phyloP scores from a whole-genome alignment of 53 echinoderm and acorn worm genomes.

The Glandiceps talaboti region DNA sequence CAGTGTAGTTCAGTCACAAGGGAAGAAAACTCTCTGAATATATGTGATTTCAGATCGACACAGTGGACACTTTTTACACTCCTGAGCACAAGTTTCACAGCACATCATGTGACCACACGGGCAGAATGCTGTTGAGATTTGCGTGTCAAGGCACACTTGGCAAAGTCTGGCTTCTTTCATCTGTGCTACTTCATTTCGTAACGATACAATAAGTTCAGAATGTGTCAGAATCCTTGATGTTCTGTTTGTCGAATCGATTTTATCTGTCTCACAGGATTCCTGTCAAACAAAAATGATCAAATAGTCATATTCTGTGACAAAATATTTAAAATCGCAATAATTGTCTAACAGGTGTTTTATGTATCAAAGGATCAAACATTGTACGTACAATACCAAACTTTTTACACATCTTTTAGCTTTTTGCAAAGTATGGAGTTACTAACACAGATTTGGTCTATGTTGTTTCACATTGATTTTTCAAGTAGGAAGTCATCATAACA shows the following conservation, averaged over 20 bases:
- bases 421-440: too few species aligned
- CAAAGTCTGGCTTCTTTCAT: conserved; percentile 59
- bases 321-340: too few species aligned
- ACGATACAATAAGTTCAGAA: conserved; percentile 42
- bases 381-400: too few species aligned
- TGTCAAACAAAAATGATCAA: too few species aligned
- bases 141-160: conserved; percentile 70
- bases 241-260: neutral
- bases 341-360: too few species aligned
- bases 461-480: too few species aligned
- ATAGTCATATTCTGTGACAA: too few species aligned
- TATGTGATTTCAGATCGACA: conserved; percentile 86
- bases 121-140: conserved; percentile 87
- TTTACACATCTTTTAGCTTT: too few species aligned
- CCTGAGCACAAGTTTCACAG: conserved; percentile 80
- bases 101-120: conserved; percentile 99
- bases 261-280: neutral
- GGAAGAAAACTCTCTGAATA: conserved; percentile 89
- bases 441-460: too few species aligned
- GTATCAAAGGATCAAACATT: too few species aligned
- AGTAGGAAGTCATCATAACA: too few species aligned
- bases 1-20: conserved; percentile 18
- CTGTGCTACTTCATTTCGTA: conserved; percentile 64
- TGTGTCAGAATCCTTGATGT: conserved; percentile 13
- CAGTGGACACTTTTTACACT: conserved; percentile 80